Percentiles rank a stretch among this genome's conserved stretches.
phyloP scores from a whole-genome alignment of 2,113 vertebrate species.

The Garra rufa region DNA sequence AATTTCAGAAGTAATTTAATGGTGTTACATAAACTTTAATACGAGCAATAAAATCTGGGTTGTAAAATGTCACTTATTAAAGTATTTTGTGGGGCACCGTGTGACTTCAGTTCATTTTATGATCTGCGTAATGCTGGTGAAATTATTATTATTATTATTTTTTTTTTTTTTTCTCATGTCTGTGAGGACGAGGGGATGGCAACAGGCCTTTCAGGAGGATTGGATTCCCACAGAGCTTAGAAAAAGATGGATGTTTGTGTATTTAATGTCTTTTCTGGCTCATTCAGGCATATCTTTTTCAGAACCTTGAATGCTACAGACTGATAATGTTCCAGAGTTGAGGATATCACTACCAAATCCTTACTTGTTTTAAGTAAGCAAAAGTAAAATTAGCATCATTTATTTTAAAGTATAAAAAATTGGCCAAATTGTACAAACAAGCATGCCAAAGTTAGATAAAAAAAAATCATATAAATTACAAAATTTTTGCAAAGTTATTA shows the following conservation, averaged over 20 bases:
- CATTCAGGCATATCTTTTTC: background rate
- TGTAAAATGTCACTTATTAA: background rate
- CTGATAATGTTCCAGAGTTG: background rate
- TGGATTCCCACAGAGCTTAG: background rate
- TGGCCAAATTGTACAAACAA: too few relatives aligned
- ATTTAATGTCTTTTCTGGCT: background rate
- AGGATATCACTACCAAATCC: background rate
- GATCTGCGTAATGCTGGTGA: background rate
- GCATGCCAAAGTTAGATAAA: too few relatives aligned
- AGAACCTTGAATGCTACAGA: slow-evolving; percentile 11
- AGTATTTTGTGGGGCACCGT: background rate
- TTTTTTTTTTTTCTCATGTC: background rate
- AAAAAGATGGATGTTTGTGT: background rate
- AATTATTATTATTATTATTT: background rate
- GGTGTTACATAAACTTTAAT: background rate
- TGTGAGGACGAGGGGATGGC: background rate
- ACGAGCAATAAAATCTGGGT: background rate
- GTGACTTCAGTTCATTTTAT: background rate
- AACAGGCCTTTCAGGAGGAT: background rate
- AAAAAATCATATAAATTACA: too few relatives aligned
- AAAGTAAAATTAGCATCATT: too few relatives aligned
- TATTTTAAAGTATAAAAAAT: too few relatives aligned
- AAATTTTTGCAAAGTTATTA: too few relatives aligned
- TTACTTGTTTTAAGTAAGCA: too few relatives aligned
- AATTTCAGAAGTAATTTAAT: background rate